Conservation (phyloP, 1,140 invertebrate genomes). For the Eufriesea mexicana region DNA sequence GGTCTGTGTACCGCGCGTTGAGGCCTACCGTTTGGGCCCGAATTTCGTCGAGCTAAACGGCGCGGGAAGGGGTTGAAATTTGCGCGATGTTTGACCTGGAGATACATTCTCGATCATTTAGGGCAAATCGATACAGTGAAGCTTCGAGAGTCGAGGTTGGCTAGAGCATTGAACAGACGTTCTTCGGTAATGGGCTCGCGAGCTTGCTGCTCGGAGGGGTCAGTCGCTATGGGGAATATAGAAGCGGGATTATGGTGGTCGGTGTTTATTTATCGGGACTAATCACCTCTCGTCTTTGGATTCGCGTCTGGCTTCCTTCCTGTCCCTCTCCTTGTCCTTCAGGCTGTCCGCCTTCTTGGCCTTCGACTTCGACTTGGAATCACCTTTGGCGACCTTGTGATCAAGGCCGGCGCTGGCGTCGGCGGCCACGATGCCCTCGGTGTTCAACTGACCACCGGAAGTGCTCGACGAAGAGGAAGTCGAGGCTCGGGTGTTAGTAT, state of each 20-base stretch:
- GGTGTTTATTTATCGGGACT: conserved; percentile 8
- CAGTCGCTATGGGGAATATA: neutral
- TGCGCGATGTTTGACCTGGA: too few relatives aligned
- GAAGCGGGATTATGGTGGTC: too few relatives aligned
- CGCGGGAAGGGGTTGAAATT: too few relatives aligned
- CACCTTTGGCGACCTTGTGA: conserved; percentile 72
- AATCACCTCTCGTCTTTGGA: conserved; percentile 75
- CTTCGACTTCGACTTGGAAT: conserved; percentile 73
- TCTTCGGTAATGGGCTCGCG: too few relatives aligned
- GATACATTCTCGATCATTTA: too few relatives aligned
- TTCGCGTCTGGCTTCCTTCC: conserved; percentile 72
- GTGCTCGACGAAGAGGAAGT: conserved; percentile 70
- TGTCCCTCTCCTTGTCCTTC: conserved; percentile 75
- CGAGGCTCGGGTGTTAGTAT: conserved; percentile 77
- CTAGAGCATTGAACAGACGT: too few relatives aligned
- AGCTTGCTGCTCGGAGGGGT: neutral
- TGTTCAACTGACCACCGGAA: conserved; percentile 66
- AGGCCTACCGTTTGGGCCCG: too few relatives aligned
- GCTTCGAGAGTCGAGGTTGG: too few relatives aligned
- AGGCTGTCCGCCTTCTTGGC: conserved; percentile 72
- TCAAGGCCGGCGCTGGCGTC: conserved; percentile 71
- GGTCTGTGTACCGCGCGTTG: too few relatives aligned
- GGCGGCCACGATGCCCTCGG: conserved; percentile 62
- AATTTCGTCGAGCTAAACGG: too few relatives aligned
- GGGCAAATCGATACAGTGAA: too few relatives aligned